Percentiles rank a stretch among this genome's conserved stretches.
phyloP scores from a whole-genome alignment of 2,113 vertebrate genomes.

The Phaethon lepturus region DNA sequence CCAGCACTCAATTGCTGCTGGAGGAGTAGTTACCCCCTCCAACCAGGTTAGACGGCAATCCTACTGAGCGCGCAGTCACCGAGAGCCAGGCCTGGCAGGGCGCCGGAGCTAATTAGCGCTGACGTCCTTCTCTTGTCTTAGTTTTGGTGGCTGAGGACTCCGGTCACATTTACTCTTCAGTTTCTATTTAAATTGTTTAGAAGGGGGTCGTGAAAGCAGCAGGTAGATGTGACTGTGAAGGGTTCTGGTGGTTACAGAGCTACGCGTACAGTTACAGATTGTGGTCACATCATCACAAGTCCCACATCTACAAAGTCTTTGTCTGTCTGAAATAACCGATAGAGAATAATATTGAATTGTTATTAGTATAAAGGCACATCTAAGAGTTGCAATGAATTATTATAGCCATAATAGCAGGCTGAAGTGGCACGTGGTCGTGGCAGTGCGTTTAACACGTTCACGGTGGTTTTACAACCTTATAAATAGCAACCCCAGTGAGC shows the following conservation, averaged over 20 bases:
- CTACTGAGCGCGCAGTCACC: not conserved
- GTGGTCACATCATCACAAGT: not conserved
- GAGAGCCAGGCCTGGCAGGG: not conserved
- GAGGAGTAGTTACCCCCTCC: not conserved
- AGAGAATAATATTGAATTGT: not conserved
- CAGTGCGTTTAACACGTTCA: not conserved
- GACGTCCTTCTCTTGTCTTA: conserved; percentile 3
- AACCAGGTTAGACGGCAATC: not conserved
- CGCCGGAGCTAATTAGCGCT: conserved; percentile 35
- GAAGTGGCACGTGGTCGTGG: accelerated
- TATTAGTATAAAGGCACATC: not conserved
- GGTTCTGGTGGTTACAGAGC: not conserved
- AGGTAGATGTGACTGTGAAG: not conserved
- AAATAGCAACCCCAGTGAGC: conserved; percentile 8
- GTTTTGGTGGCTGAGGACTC: not conserved
- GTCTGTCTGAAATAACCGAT: not conserved
- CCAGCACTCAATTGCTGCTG: not conserved
- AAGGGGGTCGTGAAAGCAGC: conserved; percentile 1
- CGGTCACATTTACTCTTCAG: not conserved
- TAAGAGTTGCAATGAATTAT: not conserved
- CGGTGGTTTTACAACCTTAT: not conserved
- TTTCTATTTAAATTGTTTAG: conserved; percentile 15
- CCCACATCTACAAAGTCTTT: not conserved
- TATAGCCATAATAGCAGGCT: not conserved
- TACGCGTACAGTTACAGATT: not conserved